Evolutionary conservation across 2,797 vertebrate genomes (phyloP).

Genomic region (Coracias cyanogaster): DNA sequence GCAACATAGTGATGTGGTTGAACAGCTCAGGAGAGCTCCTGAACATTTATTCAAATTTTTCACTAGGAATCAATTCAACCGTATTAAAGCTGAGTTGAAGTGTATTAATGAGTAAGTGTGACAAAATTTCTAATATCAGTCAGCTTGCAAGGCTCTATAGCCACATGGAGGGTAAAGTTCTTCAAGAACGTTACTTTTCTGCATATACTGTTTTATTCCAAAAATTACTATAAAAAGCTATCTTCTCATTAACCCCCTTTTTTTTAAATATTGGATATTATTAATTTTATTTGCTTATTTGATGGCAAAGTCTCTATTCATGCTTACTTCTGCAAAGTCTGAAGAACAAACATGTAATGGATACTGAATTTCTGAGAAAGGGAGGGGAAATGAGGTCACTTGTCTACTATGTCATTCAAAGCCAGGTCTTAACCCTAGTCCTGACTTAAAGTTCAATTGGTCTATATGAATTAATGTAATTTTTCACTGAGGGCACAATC

Average conservation of each 20-base stretch:
- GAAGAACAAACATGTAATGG: neutral
- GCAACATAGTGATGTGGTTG: neutral
- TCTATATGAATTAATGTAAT: neutral
- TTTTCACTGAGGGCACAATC: neutral
- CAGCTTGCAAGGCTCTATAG: neutral
- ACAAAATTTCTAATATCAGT: neutral
- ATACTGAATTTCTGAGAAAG: neutral
- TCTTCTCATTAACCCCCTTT: neutral
- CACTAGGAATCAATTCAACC: neutral
- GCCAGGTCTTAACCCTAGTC: neutral
- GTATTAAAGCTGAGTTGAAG: neutral
- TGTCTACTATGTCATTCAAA: accelerated
- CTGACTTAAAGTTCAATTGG: neutral
- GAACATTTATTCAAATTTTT: conserved; percentile 26
- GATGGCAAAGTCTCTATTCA: neutral
- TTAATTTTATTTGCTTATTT: neutral
- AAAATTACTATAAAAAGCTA: neutral
- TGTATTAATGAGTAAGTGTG: neutral
- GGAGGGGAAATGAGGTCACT: neutral
- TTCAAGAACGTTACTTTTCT: neutral
- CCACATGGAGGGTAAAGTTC: neutral
- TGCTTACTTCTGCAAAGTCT: neutral
- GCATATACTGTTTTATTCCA: neutral
- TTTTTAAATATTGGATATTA: neutral
- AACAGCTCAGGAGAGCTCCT: neutral